These are phyloP conservation scores for Acridotheres tristis DNA, from an alignment of 2,797 vertebrate genomes.

Conservation along the genomic window DNA sequence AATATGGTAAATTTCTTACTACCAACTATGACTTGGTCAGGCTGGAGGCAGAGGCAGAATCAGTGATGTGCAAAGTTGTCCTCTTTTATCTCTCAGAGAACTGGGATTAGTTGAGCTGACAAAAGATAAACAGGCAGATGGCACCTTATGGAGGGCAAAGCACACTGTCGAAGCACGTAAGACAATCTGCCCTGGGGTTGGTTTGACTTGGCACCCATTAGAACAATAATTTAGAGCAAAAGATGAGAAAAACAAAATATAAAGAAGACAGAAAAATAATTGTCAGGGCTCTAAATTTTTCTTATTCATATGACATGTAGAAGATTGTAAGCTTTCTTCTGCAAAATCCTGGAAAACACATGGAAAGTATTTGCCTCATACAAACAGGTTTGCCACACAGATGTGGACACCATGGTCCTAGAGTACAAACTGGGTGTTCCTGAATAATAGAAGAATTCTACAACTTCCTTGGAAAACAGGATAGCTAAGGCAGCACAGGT, in stretches of 20 bases:
- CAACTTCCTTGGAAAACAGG: neutral
- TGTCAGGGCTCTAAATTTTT: neutral
- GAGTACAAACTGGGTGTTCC: neutral
- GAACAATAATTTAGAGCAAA: neutral
- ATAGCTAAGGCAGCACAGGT: neutral
- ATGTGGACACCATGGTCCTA: neutral
- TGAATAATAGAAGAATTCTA: neutral
- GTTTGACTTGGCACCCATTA: neutral
- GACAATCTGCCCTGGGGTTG: neutral
- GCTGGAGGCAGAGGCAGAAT: neutral
- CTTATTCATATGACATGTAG: neutral
- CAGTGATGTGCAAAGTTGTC: slow-evolving; percentile 2
- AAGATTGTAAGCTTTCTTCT: neutral
- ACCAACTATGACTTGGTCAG: neutral
- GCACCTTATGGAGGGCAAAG: neutral
- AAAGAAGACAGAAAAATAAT: neutral
- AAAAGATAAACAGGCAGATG: slow-evolving; percentile 47
- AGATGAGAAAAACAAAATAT: neutral
- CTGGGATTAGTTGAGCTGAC: slow-evolving; percentile 6
- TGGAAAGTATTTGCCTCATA: neutral
- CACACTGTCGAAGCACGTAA: neutral
- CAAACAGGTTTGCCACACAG: neutral
- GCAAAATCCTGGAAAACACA: neutral
- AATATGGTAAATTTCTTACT: neutral
- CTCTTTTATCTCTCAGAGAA: slow-evolving; percentile 16